phyloP scores from a whole-genome alignment of 2,797 vertebrate species.

The Lagocephalus sceleratus region DNA sequence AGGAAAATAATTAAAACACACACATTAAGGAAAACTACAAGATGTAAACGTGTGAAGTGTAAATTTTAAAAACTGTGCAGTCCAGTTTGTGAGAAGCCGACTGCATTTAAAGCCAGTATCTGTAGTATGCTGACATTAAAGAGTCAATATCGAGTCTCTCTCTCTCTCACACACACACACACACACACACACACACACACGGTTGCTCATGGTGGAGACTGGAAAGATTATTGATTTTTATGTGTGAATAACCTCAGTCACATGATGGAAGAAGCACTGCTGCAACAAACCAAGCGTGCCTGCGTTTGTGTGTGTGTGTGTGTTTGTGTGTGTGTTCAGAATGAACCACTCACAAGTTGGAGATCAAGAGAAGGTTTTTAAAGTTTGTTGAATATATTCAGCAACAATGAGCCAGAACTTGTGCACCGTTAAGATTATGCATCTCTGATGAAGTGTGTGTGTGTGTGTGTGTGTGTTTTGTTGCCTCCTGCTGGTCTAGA shows the following conservation, averaged over 20 bases:
- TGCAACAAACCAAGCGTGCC: constrained; percentile 21
- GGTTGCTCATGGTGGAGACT: constrained; percentile 22
- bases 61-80: too few species aligned
- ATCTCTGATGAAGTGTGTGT: too few species aligned
- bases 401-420: background rate
- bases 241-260: constrained; percentile 47
- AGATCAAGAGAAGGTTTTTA: background rate
- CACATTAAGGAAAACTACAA: background rate
- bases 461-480: too few species aligned
- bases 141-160: constrained; percentile 47
- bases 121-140: constrained; percentile 54
- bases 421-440: too few species aligned
- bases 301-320: background rate
- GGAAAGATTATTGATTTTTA: constrained; percentile 49
- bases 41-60: too few species aligned
- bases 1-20: too few species aligned
- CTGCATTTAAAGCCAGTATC: constrained; percentile 55
- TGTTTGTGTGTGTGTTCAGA: too few species aligned
- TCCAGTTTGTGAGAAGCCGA: constrained; percentile 38
- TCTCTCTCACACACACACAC: constrained; percentile 8
- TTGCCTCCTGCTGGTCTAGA: too few species aligned
- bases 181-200: constrained; percentile 9
- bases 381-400: background rate
- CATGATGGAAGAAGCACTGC: constrained; percentile 39
- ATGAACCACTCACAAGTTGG: too few species aligned